Percentiles rank a stretch among this genome's conserved stretches.
Conservation (phyloP, 2,797 vertebrate genomes). For the Gadopsis marmoratus region DNA sequence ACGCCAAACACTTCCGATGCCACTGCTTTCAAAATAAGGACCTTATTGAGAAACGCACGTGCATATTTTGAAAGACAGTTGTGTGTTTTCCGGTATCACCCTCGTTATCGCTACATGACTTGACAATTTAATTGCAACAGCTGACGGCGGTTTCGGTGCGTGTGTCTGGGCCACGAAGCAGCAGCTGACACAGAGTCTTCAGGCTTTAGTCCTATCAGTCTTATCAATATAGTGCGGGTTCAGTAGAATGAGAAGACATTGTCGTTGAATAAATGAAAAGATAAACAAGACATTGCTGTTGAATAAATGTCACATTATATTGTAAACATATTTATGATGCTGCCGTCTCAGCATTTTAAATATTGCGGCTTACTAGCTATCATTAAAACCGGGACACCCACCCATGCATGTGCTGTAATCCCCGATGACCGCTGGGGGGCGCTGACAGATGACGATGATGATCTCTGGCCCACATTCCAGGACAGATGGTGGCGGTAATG, state of each 20-base stretch:
- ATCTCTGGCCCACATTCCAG: neutral
- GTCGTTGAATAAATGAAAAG: neutral
- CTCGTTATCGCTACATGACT: constrained; percentile 22
- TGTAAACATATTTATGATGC: neutral
- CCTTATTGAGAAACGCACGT: fast-evolving
- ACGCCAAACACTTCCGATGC: constrained; percentile 23
- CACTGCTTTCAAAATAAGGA: constrained; percentile 52
- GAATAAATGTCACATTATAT: neutral
- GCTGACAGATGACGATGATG: neutral
- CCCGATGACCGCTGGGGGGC: constrained; percentile 12
- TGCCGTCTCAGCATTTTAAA: neutral
- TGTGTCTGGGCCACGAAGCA: too few relatives aligned
- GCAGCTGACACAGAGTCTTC: neutral
- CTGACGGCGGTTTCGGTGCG: neutral
- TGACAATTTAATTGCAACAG: constrained; percentile 18
- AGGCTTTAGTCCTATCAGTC: neutral
- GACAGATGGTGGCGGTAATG: constrained; percentile 34
- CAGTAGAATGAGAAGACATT: neutral
- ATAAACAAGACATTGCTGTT: neutral
- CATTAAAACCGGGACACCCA: neutral
- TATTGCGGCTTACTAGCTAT: too few relatives aligned
- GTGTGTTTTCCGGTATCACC: neutral
- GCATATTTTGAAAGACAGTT: constrained; percentile 43
- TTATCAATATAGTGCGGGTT: neutral
- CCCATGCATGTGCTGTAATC: neutral